phyloP scores from a whole-genome alignment of 2,888 invertebrate species.

The Prosapia bicincta region DNA sequence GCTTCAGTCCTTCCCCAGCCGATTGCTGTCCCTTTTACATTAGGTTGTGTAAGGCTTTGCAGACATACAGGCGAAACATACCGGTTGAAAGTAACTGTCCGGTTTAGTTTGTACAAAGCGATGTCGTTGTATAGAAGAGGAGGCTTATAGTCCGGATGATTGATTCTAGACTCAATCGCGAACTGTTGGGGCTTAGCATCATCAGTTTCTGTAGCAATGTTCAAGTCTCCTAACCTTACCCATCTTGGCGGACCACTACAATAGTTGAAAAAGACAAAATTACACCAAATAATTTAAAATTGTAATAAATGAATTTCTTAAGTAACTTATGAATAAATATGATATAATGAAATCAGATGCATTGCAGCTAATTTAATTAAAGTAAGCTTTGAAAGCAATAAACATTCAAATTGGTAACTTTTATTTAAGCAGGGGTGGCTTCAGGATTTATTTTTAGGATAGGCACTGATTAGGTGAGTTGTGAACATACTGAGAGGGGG shows the following conservation, averaged over 20 bases:
- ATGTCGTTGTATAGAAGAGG: conserved; percentile 39
- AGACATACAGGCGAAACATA: conserved; percentile 43
- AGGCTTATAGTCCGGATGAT: conserved; percentile 13
- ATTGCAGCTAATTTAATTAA: no score
- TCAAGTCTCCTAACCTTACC: conserved; percentile 12
- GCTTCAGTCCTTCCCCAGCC: conserved; percentile 43
- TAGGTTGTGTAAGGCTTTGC: conserved; percentile 38
- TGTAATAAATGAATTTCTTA: no score
- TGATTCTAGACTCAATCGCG: background rate
- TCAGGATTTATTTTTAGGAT: no score
- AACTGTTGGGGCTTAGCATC: background rate
- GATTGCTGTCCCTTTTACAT: conserved; percentile 40
- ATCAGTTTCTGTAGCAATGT: conserved; percentile 2
- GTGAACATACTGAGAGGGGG: no score
- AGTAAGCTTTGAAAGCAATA: no score
- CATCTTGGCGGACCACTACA: conserved; percentile 14
- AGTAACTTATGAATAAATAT: no score
- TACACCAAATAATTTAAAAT: no score
- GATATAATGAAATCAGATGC: no score
- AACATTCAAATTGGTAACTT: no score
- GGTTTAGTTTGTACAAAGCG: conserved; percentile 41
- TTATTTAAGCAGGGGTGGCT: no score
- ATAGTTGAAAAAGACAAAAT: no score
- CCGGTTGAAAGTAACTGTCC: conserved; percentile 39
- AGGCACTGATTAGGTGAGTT: no score